Percentiles rank a stretch among this genome's conserved stretches.
Conservation (phyloP, 2,797 vertebrate genomes). For the Pristis pectinata region DNA sequence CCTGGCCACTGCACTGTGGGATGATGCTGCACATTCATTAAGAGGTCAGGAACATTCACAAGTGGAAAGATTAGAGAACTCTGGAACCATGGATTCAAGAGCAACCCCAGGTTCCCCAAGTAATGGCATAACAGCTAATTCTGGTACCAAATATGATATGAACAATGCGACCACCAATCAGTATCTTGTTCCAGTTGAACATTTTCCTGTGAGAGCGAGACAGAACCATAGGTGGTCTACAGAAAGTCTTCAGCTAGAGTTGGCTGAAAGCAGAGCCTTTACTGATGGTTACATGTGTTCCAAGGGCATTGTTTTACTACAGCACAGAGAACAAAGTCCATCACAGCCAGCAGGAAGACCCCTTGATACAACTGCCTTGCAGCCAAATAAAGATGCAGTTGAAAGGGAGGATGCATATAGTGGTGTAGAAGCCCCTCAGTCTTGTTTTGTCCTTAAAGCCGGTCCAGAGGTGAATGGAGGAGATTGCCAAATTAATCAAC, state of each 20-base stretch:
- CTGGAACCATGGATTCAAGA: background rate
- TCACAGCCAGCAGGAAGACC: background rate
- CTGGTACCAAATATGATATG: background rate
- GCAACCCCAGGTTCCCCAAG: background rate
- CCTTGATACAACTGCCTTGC: background rate
- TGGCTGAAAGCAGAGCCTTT: background rate
- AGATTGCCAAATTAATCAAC: background rate
- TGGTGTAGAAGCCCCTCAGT: background rate
- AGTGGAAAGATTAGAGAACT: background rate
- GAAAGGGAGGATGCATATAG: background rate
- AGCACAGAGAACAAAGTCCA: background rate
- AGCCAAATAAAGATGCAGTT: background rate
- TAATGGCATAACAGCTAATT: background rate
- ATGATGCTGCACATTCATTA: background rate
- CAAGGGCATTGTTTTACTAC: background rate
- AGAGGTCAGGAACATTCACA: background rate
- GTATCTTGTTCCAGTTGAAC: background rate
- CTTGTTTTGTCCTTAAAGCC: background rate
- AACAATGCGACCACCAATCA: background rate
- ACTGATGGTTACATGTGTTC: background rate
- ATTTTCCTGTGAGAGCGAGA: background rate
- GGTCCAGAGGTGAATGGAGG: background rate
- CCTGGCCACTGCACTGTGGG: background rate
- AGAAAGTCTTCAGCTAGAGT: background rate
- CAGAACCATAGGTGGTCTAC: background rate